Evolutionary conservation across 2,888 invertebrate species (phyloP).

Genomic region (Nymphalis polychloros): DNA sequence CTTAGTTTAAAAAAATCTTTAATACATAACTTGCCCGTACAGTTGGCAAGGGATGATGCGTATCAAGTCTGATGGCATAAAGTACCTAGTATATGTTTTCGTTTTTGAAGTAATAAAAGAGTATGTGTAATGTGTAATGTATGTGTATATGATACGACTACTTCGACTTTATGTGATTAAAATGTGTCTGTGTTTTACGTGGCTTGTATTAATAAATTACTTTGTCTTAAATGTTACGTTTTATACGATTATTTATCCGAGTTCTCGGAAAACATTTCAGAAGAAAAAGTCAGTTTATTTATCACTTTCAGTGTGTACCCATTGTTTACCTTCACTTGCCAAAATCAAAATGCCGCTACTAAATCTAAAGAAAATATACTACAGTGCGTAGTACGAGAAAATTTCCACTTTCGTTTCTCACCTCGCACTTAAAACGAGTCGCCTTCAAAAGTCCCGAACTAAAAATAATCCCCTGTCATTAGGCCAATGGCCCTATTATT

Average conservation of each 20-base stretch:
- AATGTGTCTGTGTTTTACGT: neutral
- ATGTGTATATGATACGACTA: neutral
- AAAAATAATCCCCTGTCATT: slow-evolving; percentile 74
- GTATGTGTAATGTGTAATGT: neutral
- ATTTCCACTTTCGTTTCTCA: slow-evolving; percentile 40
- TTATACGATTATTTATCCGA: slow-evolving; percentile 16
- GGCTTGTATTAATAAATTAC: slow-evolving; percentile 5
- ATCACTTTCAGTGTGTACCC: slow-evolving; percentile 4
- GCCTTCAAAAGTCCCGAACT: slow-evolving; percentile 64
- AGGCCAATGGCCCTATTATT: slow-evolving; percentile 81
- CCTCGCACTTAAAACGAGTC: slow-evolving; percentile 58
- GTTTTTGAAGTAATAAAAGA: neutral
- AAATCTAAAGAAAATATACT: slow-evolving; percentile 27
- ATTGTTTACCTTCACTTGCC: slow-evolving; percentile 35
- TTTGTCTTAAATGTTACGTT: slow-evolving; percentile 11
- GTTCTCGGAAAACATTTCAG: slow-evolving; percentile 15
- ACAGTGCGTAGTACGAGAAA: slow-evolving; percentile 28
- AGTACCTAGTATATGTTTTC: no score
- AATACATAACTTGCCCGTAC: neutral
- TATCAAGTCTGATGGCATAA: neutral
- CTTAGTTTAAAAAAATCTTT: neutral
- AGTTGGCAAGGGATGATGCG: neutral
- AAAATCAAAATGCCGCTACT: slow-evolving; percentile 27
- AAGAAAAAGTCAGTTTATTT: slow-evolving; percentile 3
- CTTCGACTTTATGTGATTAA: neutral